Base-by-base conservation (phyloP, 2,888 invertebrate species). In the Periphyllus acericola region DNA sequence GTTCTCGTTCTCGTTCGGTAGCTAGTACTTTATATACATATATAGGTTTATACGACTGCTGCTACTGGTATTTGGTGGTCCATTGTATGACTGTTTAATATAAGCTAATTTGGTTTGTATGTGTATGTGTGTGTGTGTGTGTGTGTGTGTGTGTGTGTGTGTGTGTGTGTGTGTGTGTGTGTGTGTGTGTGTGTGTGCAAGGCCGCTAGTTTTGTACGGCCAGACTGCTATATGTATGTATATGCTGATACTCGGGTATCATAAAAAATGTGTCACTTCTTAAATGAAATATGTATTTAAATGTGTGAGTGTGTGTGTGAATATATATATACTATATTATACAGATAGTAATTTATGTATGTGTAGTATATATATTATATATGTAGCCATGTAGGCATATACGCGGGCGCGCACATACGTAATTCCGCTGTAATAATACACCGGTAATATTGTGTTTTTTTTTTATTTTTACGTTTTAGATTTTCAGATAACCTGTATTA, bases 21-120 rank as follows among this genome's bases (percentile, higher is more conserved):
- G 82, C 71, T 82, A 82, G 46, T 82, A 52, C 68, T 52, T n/a
- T 71, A 71, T 46, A 71, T 46, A 19, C 19, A 36, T 66, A 36
- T 66, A 36, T 40, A 66, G 8, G 14, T 68, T 8, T 17, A 68
- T 68, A 29, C 68, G 25, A 21, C 25, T 36, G 19, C 71, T 71
- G 82, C 82, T 82, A 82, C 82, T 52, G 82, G 82, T 82, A 82
- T 82, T 82, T 36, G 82, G 82, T 82, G 25, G 71, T 32, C 82
- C 82, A 82, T 82, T 82, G 82, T 82, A 25, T 71, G 32, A 52
- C 82, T 71, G 46, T 82, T 82, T 71, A 71, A 82, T 71, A 82
- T 82, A 71, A 82, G 82, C 82, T 82, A 71, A 82, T 82, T 82
- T 71, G 82, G 5, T 6, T 0, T 60, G 60, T 25, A 25, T 25